These are phyloP conservation scores for Smithornis capensis DNA, from an alignment of 2,113 vertebrate genomes.

Conservation along the genomic window DNA sequence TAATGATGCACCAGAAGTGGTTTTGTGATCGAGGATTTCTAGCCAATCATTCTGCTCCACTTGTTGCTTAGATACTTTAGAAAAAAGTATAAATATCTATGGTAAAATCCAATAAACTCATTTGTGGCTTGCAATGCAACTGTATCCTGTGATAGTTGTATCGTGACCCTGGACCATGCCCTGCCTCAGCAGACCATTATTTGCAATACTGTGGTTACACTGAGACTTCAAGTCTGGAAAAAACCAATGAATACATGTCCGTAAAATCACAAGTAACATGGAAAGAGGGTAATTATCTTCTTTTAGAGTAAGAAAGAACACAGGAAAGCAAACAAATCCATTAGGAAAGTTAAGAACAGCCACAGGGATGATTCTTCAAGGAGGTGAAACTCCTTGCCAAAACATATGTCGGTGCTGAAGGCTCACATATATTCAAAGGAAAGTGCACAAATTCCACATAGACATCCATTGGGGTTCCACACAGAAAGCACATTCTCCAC, in stretches of 20 bases:
- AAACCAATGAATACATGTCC: background rate
- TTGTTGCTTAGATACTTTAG: too few species aligned
- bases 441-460: background rate
- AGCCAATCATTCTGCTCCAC: too few species aligned
- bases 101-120: too few species aligned
- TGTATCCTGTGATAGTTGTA: too few species aligned
- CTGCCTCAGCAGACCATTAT: too few species aligned
- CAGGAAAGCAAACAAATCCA: background rate
- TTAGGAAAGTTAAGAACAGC: background rate
- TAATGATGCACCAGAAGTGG: too few species aligned
- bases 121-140: too few species aligned
- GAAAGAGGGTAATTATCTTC: background rate
- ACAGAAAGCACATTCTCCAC: background rate
- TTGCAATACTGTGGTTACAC: background rate
- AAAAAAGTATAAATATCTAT: too few species aligned
- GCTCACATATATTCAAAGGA: background rate
- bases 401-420: background rate
- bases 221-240: background rate
- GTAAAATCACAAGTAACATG: background rate
- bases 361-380: background rate
- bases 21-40: too few species aligned
- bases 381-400: background rate
- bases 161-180: too few species aligned
- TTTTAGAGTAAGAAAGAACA: background rate
- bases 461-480: background rate